Base-by-base conservation (phyloP, 2,797 vertebrate species). In the Gallinago solitaria region DNA sequence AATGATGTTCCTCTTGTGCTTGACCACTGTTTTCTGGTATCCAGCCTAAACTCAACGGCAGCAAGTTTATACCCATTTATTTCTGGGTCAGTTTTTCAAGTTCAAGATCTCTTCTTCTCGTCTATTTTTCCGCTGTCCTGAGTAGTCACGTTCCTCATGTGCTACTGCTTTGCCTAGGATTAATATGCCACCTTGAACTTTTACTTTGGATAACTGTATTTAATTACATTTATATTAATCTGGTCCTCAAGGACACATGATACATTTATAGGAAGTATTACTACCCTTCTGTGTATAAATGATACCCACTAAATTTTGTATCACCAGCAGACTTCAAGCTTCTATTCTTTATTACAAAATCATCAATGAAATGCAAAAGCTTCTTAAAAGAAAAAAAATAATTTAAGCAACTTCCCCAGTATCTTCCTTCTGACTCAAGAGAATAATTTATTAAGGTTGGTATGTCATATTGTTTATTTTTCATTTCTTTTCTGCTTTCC, bases 231-330 rank as follows among this genome's bases (percentile, higher is more conserved):
- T 56, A 2, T 25, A 20, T 67, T 78, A 25, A 54, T 51, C n/a
- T 45, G 19, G 11, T 61, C 32, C 17, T 51, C 5, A 39, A 81
- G 32, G 28, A 12, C 7, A 6, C 11, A 0, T 3, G 19, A 21
- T 51, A 32, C 0, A 0, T 37, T 53, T 60, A 14, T 4, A 32
- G 51, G 51, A 45, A 25, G 5, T 17, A 54, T 35, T 73, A 14
- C 8, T 25, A 5, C 15, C 8, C 39, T 73, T 61, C 20, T 63
- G 8, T 19, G 13, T 9, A 4, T 35, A 71, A 57, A 33, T 24
- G 23, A 28, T 30, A 32, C 4, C 6, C 0, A 0, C 7, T 37
- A 12, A 64, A 20, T 56, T 45, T 33, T 45, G 9, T n/a, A 15
- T 11, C 2, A 9, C 6, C 68, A 33, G 19, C 8, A 64, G 50